Percentiles rank a stretch among this genome's conserved stretches.
These are phyloP conservation scores for Riptortus pedestris DNA, from an alignment of 1,140 invertebrate species.

Conservation along the genomic window DNA sequence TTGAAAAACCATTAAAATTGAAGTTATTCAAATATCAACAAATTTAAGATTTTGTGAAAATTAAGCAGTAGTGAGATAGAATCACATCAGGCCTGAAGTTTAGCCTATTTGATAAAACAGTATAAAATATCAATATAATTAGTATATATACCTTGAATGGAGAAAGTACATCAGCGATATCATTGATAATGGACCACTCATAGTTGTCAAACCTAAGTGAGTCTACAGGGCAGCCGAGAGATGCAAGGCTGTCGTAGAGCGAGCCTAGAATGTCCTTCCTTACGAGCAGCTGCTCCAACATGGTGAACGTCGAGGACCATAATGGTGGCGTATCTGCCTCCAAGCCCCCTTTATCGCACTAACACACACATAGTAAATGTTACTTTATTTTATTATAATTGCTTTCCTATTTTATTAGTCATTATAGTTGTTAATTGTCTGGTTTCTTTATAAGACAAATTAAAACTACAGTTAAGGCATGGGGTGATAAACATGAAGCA, in stretches of 20 bases:
- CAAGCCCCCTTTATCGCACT: slow-evolving; percentile 5
- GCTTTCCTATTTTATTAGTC: slow-evolving; percentile 16
- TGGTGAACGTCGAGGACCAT: slow-evolving; percentile 44
- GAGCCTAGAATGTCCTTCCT: slow-evolving; percentile 36
- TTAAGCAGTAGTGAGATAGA: too few species aligned
- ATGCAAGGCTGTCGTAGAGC: slow-evolving; percentile 36
- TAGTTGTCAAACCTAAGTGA: slow-evolving; percentile 36
- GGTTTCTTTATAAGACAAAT: too few species aligned
- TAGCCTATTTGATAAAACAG: too few species aligned
- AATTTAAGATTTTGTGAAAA: too few species aligned
- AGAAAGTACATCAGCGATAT: slow-evolving; percentile 41
- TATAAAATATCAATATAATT: too few species aligned
- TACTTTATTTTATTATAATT: slow-evolving; percentile 11
- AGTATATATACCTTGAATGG: slow-evolving; percentile 40
- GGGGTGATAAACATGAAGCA: too few species aligned
- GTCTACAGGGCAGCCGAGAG: slow-evolving; percentile 33
- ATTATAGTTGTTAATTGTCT: too few species aligned
- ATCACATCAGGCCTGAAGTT: too few species aligned
- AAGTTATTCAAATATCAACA: too few species aligned
- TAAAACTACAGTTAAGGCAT: too few species aligned
- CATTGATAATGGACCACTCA: slow-evolving; percentile 42
- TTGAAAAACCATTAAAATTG: too few species aligned
- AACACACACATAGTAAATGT: too few species aligned
- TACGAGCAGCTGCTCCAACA: slow-evolving; percentile 41
- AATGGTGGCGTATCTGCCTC: neutral